phyloP scores from a whole-genome alignment of 2,113 vertebrate genomes.

The Mesoclemmys tuberculata region DNA sequence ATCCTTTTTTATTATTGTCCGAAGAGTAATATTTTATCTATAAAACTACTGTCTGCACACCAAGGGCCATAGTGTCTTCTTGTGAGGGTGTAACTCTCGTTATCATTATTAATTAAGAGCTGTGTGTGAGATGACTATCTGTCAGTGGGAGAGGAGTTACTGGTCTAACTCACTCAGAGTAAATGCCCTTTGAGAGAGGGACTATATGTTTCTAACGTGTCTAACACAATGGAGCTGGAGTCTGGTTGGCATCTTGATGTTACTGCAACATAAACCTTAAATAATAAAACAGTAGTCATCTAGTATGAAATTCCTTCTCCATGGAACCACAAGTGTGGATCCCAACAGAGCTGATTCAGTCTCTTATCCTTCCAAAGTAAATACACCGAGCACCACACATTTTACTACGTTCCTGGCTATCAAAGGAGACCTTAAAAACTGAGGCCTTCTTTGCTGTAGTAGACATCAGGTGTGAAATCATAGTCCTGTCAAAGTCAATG shows the following conservation, averaged over 20 bases:
- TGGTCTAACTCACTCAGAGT: background rate
- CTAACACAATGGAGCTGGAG: background rate
- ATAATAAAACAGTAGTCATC: background rate
- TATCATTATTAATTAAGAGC: background rate
- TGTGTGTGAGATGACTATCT: background rate
- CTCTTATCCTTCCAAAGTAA: background rate
- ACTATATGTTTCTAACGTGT: background rate
- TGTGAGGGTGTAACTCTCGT: background rate
- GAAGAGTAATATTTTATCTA: slow-evolving; percentile 45
- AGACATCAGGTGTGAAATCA: background rate
- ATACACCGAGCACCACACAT: background rate
- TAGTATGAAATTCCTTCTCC: background rate
- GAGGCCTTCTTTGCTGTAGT: background rate
- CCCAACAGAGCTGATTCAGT: background rate
- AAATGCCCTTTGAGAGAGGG: background rate
- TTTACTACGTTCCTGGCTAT: background rate
- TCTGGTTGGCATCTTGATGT: background rate
- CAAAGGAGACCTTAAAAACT: background rate
- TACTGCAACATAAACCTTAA: background rate
- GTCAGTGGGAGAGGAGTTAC: background rate
- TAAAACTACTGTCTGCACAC: slow-evolving; percentile 19
- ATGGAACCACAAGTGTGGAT: background rate
- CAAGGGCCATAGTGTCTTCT: background rate
- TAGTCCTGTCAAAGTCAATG: background rate
- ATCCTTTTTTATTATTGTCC: slow-evolving; percentile 44